These are phyloP conservation scores for Eupithecia inturbata DNA, from an alignment of 2,888 invertebrate genomes.

Conservation along the genomic window DNA sequence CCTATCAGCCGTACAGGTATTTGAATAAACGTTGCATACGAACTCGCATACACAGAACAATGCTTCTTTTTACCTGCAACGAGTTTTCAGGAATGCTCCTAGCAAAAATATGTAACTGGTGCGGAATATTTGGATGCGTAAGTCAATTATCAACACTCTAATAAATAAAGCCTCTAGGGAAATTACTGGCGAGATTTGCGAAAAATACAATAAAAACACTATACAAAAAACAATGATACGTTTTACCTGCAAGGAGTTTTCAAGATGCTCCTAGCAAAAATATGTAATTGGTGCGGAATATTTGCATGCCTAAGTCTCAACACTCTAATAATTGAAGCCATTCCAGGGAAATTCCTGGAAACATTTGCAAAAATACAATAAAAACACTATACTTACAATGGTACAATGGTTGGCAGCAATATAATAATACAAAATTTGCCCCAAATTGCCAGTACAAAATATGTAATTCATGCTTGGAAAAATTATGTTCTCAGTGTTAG, in stretches of 20 bases:
- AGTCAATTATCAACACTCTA: background rate
- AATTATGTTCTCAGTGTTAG: constrained; percentile 40
- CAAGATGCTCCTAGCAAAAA: background rate
- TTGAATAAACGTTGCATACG: constrained; percentile 10
- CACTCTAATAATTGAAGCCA: background rate
- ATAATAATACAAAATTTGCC: too few species aligned
- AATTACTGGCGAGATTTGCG: background rate
- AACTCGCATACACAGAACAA: background rate
- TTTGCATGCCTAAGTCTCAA: background rate
- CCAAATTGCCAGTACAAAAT: constrained; percentile 27
- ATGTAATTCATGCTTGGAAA: constrained; percentile 36
- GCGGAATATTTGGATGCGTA: background rate
- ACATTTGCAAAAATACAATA: background rate
- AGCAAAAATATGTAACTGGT: background rate
- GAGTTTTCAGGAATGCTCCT: background rate
- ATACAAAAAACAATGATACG: background rate
- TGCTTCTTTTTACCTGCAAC: background rate
- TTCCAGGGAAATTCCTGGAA: background rate
- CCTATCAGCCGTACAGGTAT: constrained; percentile 8
- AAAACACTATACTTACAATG: constrained; percentile 4
- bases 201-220: constrained; percentile 3
- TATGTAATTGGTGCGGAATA: background rate
- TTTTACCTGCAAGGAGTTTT: background rate
- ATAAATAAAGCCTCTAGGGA: background rate
- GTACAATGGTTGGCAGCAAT: constrained; percentile 16